Conservation (phyloP, 2,888 invertebrate species). For the Phlogophora meticulosa region DNA sequence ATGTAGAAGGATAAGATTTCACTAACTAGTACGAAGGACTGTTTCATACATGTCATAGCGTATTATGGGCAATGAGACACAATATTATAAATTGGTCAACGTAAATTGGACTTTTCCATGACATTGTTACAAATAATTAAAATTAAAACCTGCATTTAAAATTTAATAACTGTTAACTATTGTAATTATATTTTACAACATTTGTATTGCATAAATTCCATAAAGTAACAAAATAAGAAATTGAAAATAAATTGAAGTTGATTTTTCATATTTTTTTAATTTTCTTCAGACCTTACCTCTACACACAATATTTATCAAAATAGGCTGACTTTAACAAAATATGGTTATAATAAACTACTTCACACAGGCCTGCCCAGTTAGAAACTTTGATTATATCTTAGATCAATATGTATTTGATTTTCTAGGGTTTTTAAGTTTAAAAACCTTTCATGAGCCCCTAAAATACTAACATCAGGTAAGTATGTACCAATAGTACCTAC, state of each 20-base stretch:
- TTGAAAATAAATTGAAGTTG: conserved; percentile 90
- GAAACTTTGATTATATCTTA: no score
- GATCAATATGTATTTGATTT: no score
- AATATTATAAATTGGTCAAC: conserved; percentile 70
- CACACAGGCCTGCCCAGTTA: no score
- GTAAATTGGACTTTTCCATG: conserved; percentile 83
- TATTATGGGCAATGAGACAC: conserved; percentile 69
- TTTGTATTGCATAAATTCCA: conserved; percentile 90
- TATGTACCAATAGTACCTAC: no score
- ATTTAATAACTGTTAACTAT: conserved; percentile 88
- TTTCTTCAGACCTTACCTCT: conserved; percentile 37
- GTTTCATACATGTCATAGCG: conserved; percentile 69
- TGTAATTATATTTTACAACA: conserved; percentile 89
- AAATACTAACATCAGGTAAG: no score
- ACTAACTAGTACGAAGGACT: conserved; percentile 69
- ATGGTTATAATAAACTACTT: no score
- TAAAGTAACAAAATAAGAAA: conserved; percentile 86
- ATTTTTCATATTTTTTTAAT: conserved; percentile 81
- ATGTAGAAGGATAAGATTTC: conserved; percentile 77
- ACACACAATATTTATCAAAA: neutral
- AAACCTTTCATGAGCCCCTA: no score
- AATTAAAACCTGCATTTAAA: conserved; percentile 88
- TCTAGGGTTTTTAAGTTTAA: no score
- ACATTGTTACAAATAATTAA: conserved; percentile 83
- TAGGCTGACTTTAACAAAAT: no score